Base-by-base conservation (phyloP, 1,140 invertebrate genomes). In the Euura lappo region DNA sequence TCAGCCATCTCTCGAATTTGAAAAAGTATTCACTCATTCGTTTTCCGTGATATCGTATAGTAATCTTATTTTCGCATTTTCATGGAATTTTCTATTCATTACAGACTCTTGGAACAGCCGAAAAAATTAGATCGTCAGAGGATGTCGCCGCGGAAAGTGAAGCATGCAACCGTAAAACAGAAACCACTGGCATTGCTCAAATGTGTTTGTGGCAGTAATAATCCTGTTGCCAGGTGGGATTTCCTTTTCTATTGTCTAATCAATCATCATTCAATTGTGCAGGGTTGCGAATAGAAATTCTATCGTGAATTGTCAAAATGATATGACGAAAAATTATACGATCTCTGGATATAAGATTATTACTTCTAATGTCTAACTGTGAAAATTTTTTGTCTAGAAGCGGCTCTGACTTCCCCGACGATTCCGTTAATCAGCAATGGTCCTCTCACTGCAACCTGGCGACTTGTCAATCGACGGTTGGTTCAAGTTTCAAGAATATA, bases 1-100 rank as follows among this genome's bases (percentile, higher is more conserved):
- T 90, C 8, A 84, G 83, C 71, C 89, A 90, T 75, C 75, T 90
- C 2, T 86, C 82, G 13, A 88, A 88, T 75, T 77, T 90, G 5
- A 90, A 89, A 78, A 85, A 84, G 82, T 87, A 77, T 42, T 77
- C 81, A 44, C 60, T 60, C 47, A 7, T 7, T 51, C 47, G 2
- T 8, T 51, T 51, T n/a, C 47, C 6, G 2, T 71, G 11, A 11
- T 44, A 67, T 44, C 44, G 43, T 68, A 68, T 68, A 64, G 8
- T 69, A 51, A 65, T 6, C 44, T 45, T 74, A 44, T 71, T 76
- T 66, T 67, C 45, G 46, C 46, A 43, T 11, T 44, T 44, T 0
- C 4, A 28, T 28, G 28, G 28, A 73, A n/a, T 45, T 44, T 72
- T 43, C 43, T 71, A 71, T 76, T 67, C 51, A 28, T 28, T 28